phyloP scores from a whole-genome alignment of 2,113 vertebrate genomes.

The Canis aureus region DNA sequence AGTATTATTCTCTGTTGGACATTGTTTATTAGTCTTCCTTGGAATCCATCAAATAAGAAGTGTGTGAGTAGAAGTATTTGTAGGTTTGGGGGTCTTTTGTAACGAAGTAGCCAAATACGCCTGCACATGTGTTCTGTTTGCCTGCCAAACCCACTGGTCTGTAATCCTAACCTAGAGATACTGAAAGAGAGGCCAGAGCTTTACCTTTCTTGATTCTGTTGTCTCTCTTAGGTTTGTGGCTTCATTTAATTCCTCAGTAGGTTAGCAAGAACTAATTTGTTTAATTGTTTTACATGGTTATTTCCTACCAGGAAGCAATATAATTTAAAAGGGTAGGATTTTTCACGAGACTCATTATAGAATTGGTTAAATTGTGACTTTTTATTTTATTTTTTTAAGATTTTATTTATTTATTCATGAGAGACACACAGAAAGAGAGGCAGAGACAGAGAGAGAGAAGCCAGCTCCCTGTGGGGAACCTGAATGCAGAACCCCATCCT shows the following conservation, averaged over 20 bases:
- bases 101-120: background rate
- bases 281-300: constrained; percentile 28
- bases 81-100: constrained; percentile 2
- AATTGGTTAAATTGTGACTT: background rate
- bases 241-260: constrained; percentile 32
- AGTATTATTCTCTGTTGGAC: background rate
- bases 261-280: background rate
- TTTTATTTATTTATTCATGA: background rate
- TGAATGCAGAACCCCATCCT: too few relatives aligned
- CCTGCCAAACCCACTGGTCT: background rate
- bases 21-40: background rate
- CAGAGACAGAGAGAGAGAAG: too few relatives aligned
- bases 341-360: background rate
- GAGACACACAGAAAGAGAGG: too few relatives aligned
- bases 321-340: background rate
- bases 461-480: too few relatives aligned
- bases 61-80: background rate
- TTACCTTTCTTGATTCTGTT: background rate
- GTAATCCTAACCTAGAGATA: background rate
- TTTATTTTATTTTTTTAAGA: background rate
- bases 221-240: background rate
- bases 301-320: background rate
- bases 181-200: background rate
- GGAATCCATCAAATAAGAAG: background rate
- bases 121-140: background rate